phyloP scores from a whole-genome alignment of 2,888 invertebrate species.

The Cheilosia vulpina region DNA sequence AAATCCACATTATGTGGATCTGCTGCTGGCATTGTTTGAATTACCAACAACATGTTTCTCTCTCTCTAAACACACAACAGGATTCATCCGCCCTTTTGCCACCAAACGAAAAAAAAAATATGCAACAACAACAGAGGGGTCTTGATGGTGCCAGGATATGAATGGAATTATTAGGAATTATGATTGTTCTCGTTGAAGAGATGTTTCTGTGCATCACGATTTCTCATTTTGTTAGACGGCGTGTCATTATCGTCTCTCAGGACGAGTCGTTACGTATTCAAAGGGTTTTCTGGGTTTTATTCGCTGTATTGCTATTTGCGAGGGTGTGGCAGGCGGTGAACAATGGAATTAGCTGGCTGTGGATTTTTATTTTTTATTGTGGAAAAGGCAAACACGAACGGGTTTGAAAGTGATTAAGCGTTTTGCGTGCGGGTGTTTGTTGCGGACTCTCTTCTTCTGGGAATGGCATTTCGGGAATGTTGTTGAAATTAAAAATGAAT shows the following conservation, averaged over 20 bases:
- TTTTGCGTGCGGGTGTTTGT: slow-evolving; percentile 13
- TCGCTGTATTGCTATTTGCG: too few relatives aligned
- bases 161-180: slow-evolving; percentile 60
- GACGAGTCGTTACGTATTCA: slow-evolving; percentile 40
- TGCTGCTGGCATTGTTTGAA: slow-evolving; percentile 66
- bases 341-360: slow-evolving; percentile 44
- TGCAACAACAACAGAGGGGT: not conserved
- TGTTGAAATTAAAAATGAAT: slow-evolving; percentile 66
- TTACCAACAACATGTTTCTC: slow-evolving; percentile 58
- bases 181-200: slow-evolving; percentile 56
- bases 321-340: not conserved
- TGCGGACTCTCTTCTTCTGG: not conserved
- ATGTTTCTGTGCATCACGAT: slow-evolving; percentile 35
- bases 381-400: slow-evolving; percentile 24
- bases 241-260: slow-evolving; percentile 54
- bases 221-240: slow-evolving; percentile 28
- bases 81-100: slow-evolving; percentile 32
- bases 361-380: slow-evolving; percentile 23
- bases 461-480: slow-evolving; percentile 26
- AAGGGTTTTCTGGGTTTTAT: slow-evolving; percentile 35
- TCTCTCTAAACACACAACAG: slow-evolving; percentile 38
- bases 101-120: not conserved
- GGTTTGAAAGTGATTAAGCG: slow-evolving; percentile 62
- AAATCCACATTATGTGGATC: slow-evolving; percentile 65
- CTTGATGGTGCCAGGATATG: slow-evolving; percentile 42